A percentile compares a stretch with the other conserved stretches of the same genome.
phyloP scores from a whole-genome alignment of 2,797 vertebrate genomes.

The Cyclura pinguis region DNA sequence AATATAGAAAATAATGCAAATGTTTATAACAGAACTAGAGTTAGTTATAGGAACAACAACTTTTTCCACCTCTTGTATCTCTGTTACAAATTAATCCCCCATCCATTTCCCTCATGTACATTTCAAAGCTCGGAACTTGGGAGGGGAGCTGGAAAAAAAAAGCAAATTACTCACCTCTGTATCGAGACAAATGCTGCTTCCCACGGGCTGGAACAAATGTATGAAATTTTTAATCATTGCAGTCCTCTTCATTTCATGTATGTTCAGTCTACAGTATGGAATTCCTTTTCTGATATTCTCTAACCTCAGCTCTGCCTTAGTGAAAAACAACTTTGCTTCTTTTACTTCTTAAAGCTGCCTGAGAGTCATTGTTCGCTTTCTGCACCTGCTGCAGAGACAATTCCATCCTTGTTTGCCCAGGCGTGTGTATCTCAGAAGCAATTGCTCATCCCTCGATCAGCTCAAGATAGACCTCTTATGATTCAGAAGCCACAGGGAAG shows the following conservation, averaged over 20 bases:
- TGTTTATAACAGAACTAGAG: not conserved
- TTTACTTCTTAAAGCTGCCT: not conserved
- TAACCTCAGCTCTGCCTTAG: not conserved
- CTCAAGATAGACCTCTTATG: not conserved
- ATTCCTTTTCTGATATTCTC: not conserved
- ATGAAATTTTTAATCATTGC: not conserved
- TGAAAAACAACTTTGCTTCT: not conserved
- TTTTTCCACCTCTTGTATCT: not conserved
- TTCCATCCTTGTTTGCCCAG: not conserved
- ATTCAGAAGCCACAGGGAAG: not conserved
- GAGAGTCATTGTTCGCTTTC: not conserved
- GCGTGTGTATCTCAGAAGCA: too few relatives aligned
- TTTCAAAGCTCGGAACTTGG: not conserved
- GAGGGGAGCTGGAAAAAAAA: too few relatives aligned
- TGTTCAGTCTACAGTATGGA: not conserved
- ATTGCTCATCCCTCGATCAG: not conserved
- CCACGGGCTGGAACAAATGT: not conserved
- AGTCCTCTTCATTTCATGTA: too few relatives aligned
- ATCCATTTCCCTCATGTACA: not conserved
- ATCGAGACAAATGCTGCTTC: not conserved
- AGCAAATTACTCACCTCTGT: not conserved
- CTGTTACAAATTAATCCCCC: not conserved
- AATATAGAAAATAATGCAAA: too few relatives aligned
- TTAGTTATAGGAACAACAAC: not conserved
- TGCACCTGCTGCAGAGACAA: not conserved